Base-by-base conservation (phyloP, 2,797 vertebrate species). In the Amniataba percoides region DNA sequence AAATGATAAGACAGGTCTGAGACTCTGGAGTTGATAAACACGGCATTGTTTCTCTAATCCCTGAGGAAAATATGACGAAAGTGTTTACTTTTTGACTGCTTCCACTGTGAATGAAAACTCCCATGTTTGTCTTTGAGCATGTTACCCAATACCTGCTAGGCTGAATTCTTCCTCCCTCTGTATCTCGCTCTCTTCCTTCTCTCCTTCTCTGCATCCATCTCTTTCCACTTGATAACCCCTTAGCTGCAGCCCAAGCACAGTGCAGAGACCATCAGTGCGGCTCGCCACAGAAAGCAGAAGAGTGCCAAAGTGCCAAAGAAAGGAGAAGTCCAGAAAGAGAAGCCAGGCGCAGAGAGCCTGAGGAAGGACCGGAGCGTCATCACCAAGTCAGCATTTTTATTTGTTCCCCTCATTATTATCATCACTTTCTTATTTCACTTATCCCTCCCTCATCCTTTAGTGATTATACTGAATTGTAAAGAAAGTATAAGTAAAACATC, bases 221-320 rank as follows among this genome's bases (percentile, higher is more conserved):
- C 75, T 85, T 39, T 23, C 16, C 87, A 60, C 60, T 72, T 61
- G 61, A 61, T 64, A 42, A 72, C 67, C 51, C 61, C 40, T 49
- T 16, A 99, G 98, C 87, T 99, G 74, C 92, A 97, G 77, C 96
- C 98, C 56, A 98, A 96, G 83, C 96, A 99, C 88, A 95, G 95
- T 4, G 97, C 96, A 0, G 94, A 96, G 83, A 95, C 95, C 57
- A 96, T 99, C 93, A 98, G 96, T 82, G 95, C 95, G 19, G 97
- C 96, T 53, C 96, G 96, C 19, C 92, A 93, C 56, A 97, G 97
- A 89, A 98, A 96, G 70, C 72, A 91, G 56, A 96, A 95, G 57
- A 99, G 89, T 82, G 0, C 0, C 34, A 36, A 36, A 36, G 34
- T 85, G 1, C 88, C 94, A 43, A 97, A 95, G 83, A 99, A 96